These are phyloP conservation scores for Acleris holmiana DNA, from an alignment of 2,888 invertebrate genomes.

Conservation along the genomic window DNA sequence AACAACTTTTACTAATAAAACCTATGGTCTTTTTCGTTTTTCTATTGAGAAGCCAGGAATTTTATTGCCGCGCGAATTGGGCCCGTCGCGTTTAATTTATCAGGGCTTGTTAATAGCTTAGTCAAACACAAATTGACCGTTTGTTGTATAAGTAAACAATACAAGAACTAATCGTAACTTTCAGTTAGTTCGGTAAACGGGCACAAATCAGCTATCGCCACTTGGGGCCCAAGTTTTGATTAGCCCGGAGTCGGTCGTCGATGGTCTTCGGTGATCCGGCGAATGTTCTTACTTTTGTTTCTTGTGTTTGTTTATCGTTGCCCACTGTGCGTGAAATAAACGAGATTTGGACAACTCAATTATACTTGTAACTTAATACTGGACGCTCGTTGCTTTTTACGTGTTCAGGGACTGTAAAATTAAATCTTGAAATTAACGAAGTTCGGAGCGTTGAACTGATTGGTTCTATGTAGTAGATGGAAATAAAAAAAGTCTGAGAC, in stretches of 20 bases:
- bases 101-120: constrained; percentile 25
- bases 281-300: constrained; percentile 47
- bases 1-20: constrained; percentile 23
- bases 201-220: constrained; percentile 48
- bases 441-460: background rate
- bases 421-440: background rate
- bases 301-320: constrained; percentile 54
- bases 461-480: too few species aligned
- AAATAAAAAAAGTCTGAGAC: too few species aligned
- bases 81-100: constrained; percentile 19
- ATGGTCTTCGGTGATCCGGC: constrained; percentile 44
- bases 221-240: constrained; percentile 56
- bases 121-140: constrained; percentile 35
- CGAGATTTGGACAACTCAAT: constrained; percentile 55
- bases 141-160: constrained; percentile 48
- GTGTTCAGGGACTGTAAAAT: background rate
- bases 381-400: constrained; percentile 18
- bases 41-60: background rate
- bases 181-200: constrained; percentile 55
- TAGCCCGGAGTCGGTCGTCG: constrained; percentile 48
- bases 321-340: constrained; percentile 51
- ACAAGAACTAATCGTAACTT: constrained; percentile 62
- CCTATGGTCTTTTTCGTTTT: constrained; percentile 4
- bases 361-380: constrained; percentile 49
- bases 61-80: background rate